A percentile compares a stretch with the other conserved stretches of the same genome.
These are phyloP conservation scores for Lydus trimaculatus DNA, from an alignment of 2,888 invertebrate species.

Conservation along the genomic window DNA sequence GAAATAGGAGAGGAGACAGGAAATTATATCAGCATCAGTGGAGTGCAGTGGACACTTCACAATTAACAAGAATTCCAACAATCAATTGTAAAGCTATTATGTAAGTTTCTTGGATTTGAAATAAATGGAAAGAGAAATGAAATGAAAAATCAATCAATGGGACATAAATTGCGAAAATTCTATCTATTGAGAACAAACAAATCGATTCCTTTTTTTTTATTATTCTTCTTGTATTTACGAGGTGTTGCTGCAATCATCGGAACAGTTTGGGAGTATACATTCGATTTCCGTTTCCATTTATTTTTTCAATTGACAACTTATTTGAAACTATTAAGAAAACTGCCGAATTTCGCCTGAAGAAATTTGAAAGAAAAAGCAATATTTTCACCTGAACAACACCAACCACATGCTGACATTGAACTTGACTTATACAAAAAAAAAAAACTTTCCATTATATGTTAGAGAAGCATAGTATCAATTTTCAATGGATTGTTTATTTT, in stretches of 20 bases:
- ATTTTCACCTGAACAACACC: background rate
- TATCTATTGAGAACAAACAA: background rate
- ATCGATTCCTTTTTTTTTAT: background rate
- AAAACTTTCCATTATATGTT: background rate
- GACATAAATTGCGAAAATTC: background rate
- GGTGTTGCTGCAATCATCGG: background rate
- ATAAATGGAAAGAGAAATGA: background rate
- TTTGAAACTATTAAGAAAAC: background rate
- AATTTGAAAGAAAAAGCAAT: background rate
- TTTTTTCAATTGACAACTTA: background rate
- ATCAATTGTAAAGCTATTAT: background rate
- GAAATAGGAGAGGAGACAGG: background rate
- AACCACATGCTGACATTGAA: background rate
- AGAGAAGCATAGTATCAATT: background rate
- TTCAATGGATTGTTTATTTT: conserved; percentile 2
- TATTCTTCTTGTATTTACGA: background rate
- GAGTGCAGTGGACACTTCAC: background rate
- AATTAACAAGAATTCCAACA: background rate
- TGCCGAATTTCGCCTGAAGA: background rate
- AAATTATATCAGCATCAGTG: background rate
- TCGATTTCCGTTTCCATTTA: background rate
- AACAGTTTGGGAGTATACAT: background rate
- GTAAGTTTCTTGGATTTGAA: background rate
- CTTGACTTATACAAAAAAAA: background rate
- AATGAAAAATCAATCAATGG: conserved; percentile 1